These are phyloP conservation scores for Pica pica DNA, from an alignment of 2,113 vertebrate species.

Conservation along the genomic window DNA sequence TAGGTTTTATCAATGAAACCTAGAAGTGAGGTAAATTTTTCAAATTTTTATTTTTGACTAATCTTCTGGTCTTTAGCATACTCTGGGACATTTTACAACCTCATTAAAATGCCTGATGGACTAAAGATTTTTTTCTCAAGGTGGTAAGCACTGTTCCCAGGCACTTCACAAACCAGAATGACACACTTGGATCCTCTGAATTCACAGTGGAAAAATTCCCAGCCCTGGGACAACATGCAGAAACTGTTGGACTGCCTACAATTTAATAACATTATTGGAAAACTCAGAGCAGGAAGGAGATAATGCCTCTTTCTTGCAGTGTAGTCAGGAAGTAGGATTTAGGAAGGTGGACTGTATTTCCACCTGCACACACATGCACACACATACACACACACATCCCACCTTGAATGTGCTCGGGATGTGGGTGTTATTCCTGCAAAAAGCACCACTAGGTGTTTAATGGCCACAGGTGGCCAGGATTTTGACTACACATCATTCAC, in stretches of 20 bases:
- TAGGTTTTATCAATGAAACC: neutral
- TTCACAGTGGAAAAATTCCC: neutral
- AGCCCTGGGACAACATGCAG: neutral
- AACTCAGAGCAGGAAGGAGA: neutral
- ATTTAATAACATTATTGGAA: neutral
- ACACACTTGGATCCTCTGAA: neutral
- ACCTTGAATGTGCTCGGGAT: neutral
- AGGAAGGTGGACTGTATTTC: neutral
- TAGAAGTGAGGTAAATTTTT: neutral
- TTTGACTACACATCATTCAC: neutral
- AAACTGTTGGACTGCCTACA: neutral
- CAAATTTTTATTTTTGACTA: neutral
- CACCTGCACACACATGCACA: neutral
- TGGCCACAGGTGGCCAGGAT: neutral
- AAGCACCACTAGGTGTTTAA: neutral
- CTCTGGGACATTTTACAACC: neutral
- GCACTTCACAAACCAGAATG: neutral
- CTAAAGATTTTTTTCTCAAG: neutral
- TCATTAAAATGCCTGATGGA: neutral
- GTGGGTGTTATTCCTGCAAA: neutral
- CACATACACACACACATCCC: accelerated
- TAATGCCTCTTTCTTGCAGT: neutral
- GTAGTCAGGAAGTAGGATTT: neutral
- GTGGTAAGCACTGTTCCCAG: neutral
- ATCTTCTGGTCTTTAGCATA: neutral